Evolutionary conservation across 2,113 vertebrate species (phyloP), one percentile per base, ranked within the genome.

Genomic region (Sigmodon hispidus): DNA sequence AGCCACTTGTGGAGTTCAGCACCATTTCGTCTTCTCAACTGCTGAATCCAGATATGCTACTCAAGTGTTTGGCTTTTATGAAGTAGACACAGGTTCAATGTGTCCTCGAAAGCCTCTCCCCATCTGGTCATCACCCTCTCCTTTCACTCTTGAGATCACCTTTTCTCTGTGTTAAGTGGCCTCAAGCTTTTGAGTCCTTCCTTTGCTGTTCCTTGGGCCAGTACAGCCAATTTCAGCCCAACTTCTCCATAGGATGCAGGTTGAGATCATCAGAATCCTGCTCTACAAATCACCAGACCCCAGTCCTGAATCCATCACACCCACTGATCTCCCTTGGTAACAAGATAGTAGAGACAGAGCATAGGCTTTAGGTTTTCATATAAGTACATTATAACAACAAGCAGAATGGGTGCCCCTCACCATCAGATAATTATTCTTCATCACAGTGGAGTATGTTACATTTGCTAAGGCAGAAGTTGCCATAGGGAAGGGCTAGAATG

Each of bases 361-460:
- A 36, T n/a, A n/a, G 67, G 50, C 50, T 87, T 77, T 3, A 0
- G 75, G 50, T 79, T 94, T 93, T 84, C 87, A 93, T 87, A 52
- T 93, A 6, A 9, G 80, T 59, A 43, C 72, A 87, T 7, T 19
- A n/a, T 24, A 61, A 63, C 80, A 19, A 48, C 9, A 72, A 55
- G 88, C 81, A 73, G 19, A n/a, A n/a, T n/a, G n/a, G 88, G 90
- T 80, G 70, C 65, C 80, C 59, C 4, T 90, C 75, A 73, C 73
- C 80, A 92, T 94, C 93, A 95, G 95, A 94, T 96, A 93, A 98
- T 96, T 89, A 94, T 85, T 97, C 70, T 89, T 96, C 77, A 79
- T 94, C 95, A 90, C 84, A 55, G 87, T 59, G 43, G 69, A 93
- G 91, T 96, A 86, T 34, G 83, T 95, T 92, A 63, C 50, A 65